Conservation (phyloP, 1,140 invertebrate species). For the Latrodectus geometricus region DNA sequence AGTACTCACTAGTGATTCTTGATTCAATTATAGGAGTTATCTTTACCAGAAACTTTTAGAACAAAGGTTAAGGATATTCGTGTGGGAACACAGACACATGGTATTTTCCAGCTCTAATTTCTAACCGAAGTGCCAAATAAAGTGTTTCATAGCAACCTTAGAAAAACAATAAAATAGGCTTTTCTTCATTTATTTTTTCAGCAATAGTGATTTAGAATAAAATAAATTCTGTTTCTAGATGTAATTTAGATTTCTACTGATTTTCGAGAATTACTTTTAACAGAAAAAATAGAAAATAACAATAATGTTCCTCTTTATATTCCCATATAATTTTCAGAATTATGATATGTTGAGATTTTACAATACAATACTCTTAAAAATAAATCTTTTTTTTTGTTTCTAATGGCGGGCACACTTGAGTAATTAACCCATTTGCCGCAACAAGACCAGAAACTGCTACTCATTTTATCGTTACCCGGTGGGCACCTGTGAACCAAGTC, state of each 20-base stretch:
- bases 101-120: background rate
- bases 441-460: no score
- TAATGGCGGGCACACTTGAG: no score
- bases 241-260: background rate
- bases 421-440: no score
- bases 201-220: background rate
- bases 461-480: no score
- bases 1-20: background rate
- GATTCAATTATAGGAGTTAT: background rate
- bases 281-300: no score
- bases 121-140: background rate
- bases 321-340: no score
- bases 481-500: no score
- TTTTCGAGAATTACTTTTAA: background rate
- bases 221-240: background rate
- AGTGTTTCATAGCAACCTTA: background rate
- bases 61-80: background rate
- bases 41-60: background rate
- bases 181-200: background rate
- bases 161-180: background rate
- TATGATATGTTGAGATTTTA: no score
- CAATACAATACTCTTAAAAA: no score
- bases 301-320: no score
- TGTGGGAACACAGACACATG: background rate
- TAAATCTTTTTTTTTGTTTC: no score